Evolutionary conservation across 1,140 invertebrate species (phyloP).

Genomic region (Drosophila fuyamai): DNA sequence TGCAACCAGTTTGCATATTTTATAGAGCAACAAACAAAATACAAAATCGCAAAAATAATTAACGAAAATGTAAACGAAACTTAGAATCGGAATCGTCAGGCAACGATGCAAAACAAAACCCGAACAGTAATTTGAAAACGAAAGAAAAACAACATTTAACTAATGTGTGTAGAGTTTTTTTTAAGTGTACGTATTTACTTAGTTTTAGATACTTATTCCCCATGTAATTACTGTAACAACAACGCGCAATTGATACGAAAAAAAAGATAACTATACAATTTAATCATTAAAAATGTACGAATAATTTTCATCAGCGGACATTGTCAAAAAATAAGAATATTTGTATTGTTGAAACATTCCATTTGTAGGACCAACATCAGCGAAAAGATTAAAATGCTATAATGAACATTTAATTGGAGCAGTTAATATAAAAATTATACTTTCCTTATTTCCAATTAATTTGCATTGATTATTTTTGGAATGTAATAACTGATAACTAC

Average conservation of each 20-base stretch:
- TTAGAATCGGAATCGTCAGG: slow-evolving; percentile 65
- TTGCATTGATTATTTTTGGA: slow-evolving; percentile 2
- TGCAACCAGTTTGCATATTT: slow-evolving; percentile 72
- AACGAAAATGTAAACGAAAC: slow-evolving; percentile 74
- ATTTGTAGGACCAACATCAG: slow-evolving; percentile 12
- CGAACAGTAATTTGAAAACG: slow-evolving; percentile 18
- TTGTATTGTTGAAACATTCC: not conserved
- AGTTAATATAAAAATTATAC: slow-evolving; percentile 6
- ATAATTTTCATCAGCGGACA: slow-evolving; percentile 12
- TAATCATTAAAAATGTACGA: slow-evolving; percentile 42
- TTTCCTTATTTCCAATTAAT: not conserved
- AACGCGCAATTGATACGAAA: slow-evolving; percentile 58
- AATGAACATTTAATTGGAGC: slow-evolving; percentile 1
- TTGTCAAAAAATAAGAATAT: not conserved
- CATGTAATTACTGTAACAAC: slow-evolving; percentile 43
- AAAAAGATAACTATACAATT: slow-evolving; percentile 28
- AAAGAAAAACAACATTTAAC: slow-evolving; percentile 44
- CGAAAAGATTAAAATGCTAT: slow-evolving; percentile 1
- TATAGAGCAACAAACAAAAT: slow-evolving; percentile 66
- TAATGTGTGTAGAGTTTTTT: slow-evolving; percentile 74
- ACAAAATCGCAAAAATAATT: slow-evolving; percentile 46
- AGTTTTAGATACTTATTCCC: slow-evolving; percentile 61
- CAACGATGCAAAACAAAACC: slow-evolving; percentile 75
- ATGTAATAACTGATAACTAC: slow-evolving; percentile 31
- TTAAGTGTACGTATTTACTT: slow-evolving; percentile 63